Base-by-base conservation (phyloP, 2,888 invertebrate genomes). In the Caenorhabditis angaria region DNA sequence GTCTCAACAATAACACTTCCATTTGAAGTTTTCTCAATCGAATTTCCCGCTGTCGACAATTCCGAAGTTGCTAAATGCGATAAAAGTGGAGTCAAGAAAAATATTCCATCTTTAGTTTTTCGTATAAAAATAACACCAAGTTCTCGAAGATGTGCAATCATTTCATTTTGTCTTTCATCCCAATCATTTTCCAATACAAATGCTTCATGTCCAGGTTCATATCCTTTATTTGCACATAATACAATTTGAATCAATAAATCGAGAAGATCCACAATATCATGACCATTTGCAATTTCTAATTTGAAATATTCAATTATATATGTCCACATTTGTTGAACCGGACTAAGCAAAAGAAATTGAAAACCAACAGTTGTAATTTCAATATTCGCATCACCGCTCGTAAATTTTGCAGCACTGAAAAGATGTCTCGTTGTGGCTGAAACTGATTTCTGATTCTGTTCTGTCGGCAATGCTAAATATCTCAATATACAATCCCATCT, bases 1-100 rank as follows among this genome's bases (percentile, higher is more conserved):
- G 97, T 99, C 91, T 99, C 97, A 25, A 96, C 94, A 56, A 99
- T 90, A 81, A 99, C 92, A 89, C 94, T 95, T 18, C 95, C 94
- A 77, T 71, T 70, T 27, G 68, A 63, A 22, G 58, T 63, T 53
- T 69, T 69, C 29, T 67, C 71, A 0, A 29, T 53, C 1, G 63
- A 55, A n/a, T 63, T 57, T 20, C 74, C 76, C n/a, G n/a, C n/a
- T 14, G 57, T 71, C 8, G 56, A 54, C 48, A 65, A 56, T 53
- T 77, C 77, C 27, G 66, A 60, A 18, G 71, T 66, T 2, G 80
- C 63, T 54, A 85, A 61, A 60, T 82, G 69, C 10, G 77, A 57
- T 22, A 86, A 59, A 25, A 85, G 71, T 0, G 83, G 83, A 2
- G 85, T 86, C 12, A 85, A 35, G 58, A 82, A 83, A 68, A 85